Conservation (phyloP, 2,888 invertebrate genomes). For the Theretra japonica region DNA sequence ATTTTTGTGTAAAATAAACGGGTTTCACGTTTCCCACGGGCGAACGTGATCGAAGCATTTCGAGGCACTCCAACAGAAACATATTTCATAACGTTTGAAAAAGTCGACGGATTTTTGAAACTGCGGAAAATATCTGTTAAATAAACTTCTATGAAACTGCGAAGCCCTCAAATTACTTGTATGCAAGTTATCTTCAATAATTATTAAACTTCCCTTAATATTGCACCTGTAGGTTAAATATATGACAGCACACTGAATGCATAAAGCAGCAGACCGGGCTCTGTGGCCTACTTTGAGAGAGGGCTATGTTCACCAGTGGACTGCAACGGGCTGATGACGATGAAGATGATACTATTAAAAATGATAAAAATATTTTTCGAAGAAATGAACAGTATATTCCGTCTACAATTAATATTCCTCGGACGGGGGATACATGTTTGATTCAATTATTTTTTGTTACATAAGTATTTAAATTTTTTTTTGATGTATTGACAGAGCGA, state of each 20-base stretch:
- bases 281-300: too few species aligned
- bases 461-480: not conserved
- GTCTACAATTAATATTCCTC: not conserved
- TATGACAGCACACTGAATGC: too few species aligned
- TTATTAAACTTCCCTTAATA: not conserved
- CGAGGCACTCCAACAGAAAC: not conserved
- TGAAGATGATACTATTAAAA: too few species aligned
- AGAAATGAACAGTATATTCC: not conserved
- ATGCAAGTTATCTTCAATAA: slow-evolving; percentile 1
- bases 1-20: not conserved
- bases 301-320: too few species aligned
- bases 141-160: not conserved
- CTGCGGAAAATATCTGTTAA: not conserved
- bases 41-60: not conserved
- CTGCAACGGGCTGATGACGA: too few species aligned
- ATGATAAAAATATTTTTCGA: not conserved
- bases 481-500: not conserved
- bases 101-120: not conserved
- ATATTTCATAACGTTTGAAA: not conserved
- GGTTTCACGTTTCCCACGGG: not conserved
- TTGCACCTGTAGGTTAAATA: not conserved
- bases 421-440: not conserved
- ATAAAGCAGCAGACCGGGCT: too few species aligned
- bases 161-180: not conserved
- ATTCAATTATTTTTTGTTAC: not conserved